Evolutionary conservation across 2,888 invertebrate species (phyloP), one percentile per base, ranked within the genome.

Genomic region (Dicranocentrus wangi): DNA sequence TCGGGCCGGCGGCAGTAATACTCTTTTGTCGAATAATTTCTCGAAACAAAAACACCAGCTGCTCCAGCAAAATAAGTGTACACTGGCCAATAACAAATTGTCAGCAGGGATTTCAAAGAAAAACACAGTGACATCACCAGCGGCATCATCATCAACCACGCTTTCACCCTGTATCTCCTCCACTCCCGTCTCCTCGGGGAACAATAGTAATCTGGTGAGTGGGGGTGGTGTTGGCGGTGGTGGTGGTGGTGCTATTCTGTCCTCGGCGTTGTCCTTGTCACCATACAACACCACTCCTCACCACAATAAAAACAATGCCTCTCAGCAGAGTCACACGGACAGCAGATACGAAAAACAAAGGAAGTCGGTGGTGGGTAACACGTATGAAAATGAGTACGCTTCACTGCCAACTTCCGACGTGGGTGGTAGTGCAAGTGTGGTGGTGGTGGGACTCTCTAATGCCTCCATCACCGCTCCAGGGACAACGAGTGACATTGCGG

Each of bases 401-500:
- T 32, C 61, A 21, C 55, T 25, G 25, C 55, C 55, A 55, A 19
- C 7, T 55, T 55, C 25, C 53, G 65, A 63, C 23, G 39, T 65
- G 51, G 75, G 75, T 66, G 75, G 73, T 58, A 17, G 58, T 10
- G 47, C 23, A 2, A 55, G 43, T 75, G 53, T 55, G 58, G 76
- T 58, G 19, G 69, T 32, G 23, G 55, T 47, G 10, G 21, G 7
- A n/a, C n/a, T 51, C 51, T 17, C 51, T 17, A 47, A n/a, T 21
- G 19, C 25, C 15, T 13, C 42, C 32, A 42, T 10, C 55, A 21
- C 70, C 28, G 10, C 23, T 19, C 5, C 47, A 47, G 47, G 7
- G 39, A 42, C 63, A 47, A 72, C 42, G 8, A 23, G 17, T 65
- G 19, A 43, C 25, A 76, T 82, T 83, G 82, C 83, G 72, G 84